Evolutionary conservation across 2,888 invertebrate genomes (phyloP).

Genomic region (Drosophila melanocephala): DNA sequence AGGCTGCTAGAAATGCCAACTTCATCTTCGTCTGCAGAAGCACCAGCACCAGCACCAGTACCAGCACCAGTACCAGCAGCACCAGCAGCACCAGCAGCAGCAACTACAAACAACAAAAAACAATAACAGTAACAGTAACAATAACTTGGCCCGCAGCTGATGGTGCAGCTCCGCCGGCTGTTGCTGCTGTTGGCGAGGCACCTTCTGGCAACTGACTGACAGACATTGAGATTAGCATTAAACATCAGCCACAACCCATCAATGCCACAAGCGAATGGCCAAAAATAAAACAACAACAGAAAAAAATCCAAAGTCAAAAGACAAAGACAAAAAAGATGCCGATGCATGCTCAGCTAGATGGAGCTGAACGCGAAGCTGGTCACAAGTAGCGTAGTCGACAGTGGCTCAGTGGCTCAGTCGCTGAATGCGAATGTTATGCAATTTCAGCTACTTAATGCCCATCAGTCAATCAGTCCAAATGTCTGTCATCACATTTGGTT

Average conservation of each 20-base stretch:
- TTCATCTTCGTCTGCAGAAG: conserved; percentile 71
- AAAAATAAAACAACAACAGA: conserved; percentile 32
- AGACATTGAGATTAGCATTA: conserved; percentile 80
- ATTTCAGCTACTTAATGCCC: conserved; percentile 79
- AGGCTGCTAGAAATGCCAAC: conserved; percentile 65
- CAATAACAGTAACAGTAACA: conserved; percentile 58
- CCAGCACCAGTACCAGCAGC: neutral
- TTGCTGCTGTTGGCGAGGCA: conserved; percentile 26
- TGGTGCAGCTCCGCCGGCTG: conserved; percentile 16
- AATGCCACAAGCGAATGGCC: conserved; percentile 52
- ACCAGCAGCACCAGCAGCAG: conserved; percentile 23
- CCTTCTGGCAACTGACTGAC: conserved; percentile 58
- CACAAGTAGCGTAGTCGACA: neutral
- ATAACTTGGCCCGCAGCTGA: conserved; percentile 55
- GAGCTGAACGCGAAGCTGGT: conserved; percentile 5
- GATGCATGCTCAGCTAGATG: conserved; percentile 17
- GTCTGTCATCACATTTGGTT: conserved; percentile 73
- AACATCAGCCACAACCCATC: conserved; percentile 57
- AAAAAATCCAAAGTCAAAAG: conserved; percentile 18
- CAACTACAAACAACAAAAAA: conserved; percentile 23
- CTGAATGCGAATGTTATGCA: conserved; percentile 65
- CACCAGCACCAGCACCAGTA: conserved; percentile 22
- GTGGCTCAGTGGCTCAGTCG: neutral
- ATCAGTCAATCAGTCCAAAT: conserved; percentile 79
- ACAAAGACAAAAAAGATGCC: conserved; percentile 27